Evolutionary conservation across 2,888 invertebrate species (phyloP).

Genomic region (Liodrosophila aerea): DNA sequence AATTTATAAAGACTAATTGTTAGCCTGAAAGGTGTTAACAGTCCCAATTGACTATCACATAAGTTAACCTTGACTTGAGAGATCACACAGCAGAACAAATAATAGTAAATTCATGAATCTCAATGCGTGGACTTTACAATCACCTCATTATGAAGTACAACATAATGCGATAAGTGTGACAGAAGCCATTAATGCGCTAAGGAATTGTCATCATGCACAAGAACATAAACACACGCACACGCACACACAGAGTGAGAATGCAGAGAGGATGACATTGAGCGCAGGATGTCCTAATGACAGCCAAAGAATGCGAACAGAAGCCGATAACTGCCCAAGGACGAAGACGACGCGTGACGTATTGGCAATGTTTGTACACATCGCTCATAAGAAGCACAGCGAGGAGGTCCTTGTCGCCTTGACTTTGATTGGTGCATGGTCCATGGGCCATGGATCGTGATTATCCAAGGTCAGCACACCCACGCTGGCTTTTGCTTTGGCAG

Average conservation of each 20-base stretch:
- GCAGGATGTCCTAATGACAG: constrained; percentile 46
- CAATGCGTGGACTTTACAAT: constrained; percentile 51
- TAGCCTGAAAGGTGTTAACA: too few species aligned
- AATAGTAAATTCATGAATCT: constrained; percentile 45
- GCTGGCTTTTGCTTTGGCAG: constrained; percentile 37
- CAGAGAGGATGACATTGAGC: constrained; percentile 65
- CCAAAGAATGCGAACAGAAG: constrained; percentile 58
- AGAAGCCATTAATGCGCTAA: constrained; percentile 66
- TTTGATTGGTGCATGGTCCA: constrained; percentile 49
- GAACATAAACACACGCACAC: constrained; percentile 16
- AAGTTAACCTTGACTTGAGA: too few species aligned
- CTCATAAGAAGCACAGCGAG: constrained; percentile 57
- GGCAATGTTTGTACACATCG: constrained; percentile 72
- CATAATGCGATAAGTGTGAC: constrained; percentile 76
- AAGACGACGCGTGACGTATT: constrained; percentile 65
- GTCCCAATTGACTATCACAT: neutral
- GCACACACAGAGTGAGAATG: constrained; percentile 5
- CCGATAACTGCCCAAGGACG: constrained; percentile 57
- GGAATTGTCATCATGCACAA: constrained; percentile 61
- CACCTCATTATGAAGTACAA: constrained; percentile 57
- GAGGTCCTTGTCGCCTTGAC: constrained; percentile 51
- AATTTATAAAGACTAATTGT: too few species aligned
- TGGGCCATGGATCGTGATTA: constrained; percentile 32
- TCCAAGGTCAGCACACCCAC: constrained; percentile 61
- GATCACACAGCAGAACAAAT: constrained; percentile 35